A percentile compares a stretch with the other conserved stretches of the same genome.
phyloP scores from a whole-genome alignment of 1,140 invertebrate genomes.

The Lethocerus indicus region DNA sequence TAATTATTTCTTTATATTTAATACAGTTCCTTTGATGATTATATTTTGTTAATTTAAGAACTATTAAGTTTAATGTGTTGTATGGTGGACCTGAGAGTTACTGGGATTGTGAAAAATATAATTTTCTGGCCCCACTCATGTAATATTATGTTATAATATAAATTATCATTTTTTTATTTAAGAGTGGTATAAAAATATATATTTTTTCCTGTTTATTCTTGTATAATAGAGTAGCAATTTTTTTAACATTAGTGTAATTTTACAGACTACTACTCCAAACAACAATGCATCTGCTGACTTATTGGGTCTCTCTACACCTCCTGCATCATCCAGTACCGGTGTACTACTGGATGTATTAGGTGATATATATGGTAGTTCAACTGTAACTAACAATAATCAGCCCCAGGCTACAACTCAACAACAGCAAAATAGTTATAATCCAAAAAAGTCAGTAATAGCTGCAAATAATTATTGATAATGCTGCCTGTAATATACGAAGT shows the following conservation, averaged over 20 bases:
- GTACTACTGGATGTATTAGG: slow-evolving; percentile 82
- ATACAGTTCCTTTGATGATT: no score
- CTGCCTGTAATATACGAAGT: slow-evolving; percentile 2
- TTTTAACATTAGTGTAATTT: background rate
- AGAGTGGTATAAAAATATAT: background rate
- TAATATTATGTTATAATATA: no score
- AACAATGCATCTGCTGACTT: slow-evolving; percentile 53
- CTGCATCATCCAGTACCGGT: slow-evolving; percentile 48
- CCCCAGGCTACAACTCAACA: slow-evolving; percentile 30
- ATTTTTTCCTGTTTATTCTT: background rate
- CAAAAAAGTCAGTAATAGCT: slow-evolving; percentile 70
- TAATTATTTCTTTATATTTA: no score
- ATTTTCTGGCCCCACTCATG: no score
- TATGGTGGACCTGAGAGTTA: no score
- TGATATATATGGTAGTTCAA: slow-evolving; percentile 56
- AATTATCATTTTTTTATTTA: no score
- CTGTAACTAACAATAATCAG: slow-evolving; percentile 37
- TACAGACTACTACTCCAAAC: slow-evolving; percentile 15
- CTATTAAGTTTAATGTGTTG: no score
- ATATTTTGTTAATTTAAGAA: no score
- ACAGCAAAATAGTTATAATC: slow-evolving; percentile 44
- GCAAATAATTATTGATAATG: slow-evolving; percentile 3
- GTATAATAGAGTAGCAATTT: background rate
- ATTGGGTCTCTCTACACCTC: slow-evolving; percentile 67
- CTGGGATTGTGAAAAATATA: no score